Evolutionary conservation across 1,140 invertebrate species (phyloP).

Genomic region (Cherax quadricarinatus): DNA sequence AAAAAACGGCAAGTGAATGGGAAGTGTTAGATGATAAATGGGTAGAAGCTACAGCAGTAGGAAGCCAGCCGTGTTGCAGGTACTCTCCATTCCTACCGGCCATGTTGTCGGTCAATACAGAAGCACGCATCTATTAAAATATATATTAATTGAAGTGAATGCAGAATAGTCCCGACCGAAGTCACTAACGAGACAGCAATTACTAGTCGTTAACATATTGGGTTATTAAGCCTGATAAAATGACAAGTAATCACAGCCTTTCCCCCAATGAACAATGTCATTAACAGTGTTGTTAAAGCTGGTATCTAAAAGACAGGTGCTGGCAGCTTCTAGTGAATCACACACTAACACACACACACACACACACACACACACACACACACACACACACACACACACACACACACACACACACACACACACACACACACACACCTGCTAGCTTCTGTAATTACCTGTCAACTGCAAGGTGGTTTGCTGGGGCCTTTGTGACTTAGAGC

Average conservation of each 20-base stretch:
- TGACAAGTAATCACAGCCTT: no score
- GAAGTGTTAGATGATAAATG: not conserved
- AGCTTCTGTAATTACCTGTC: no score
- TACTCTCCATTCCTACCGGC: no score
- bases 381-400: slow-evolving; percentile 19
- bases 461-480: no score
- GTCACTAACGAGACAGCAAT: not conserved
- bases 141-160: not conserved
- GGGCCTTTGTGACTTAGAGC: not conserved
- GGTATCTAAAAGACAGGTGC: no score
- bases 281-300: no score
- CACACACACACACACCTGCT: no score
- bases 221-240: not conserved
- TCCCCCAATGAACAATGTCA: no score
- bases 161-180: not conserved
- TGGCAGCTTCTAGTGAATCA: not conserved
- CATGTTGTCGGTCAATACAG: no score
- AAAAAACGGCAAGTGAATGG: not conserved
- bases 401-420: slow-evolving; percentile 15
- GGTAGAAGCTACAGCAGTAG: no score
- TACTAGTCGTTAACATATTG: not conserved
- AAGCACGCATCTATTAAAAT: no score
- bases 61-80: no score
- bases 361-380: slow-evolving; percentile 30
- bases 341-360: slow-evolving; percentile 30